Evolutionary conservation across 2,888 invertebrate genomes (phyloP), one percentile per base, ranked within the genome.

Genomic region (Amblyjoppa fuscipennis): DNA sequence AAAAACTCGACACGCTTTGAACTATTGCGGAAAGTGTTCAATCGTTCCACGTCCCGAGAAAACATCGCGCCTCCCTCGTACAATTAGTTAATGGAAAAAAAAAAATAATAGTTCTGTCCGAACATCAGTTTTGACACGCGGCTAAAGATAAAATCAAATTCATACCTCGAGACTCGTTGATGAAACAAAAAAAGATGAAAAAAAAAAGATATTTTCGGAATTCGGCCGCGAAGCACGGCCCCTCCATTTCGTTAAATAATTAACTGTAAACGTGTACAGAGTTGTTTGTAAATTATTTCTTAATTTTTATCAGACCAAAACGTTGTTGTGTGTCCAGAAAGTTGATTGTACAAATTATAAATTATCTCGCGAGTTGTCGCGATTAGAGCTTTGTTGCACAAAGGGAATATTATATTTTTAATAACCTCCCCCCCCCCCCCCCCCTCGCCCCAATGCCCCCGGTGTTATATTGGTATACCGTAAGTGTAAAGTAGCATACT

Each of bases 381-480:
- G 75, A 82, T 79, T 86, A 82, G 86, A 88, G 88, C 88, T 90
- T 93, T 91, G 91, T 90, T 93, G 93, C 93, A 93, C 92, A 93
- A 91, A 91, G 88, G 90, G 93, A 93, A 93, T 92, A 93, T 93
- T 93, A 93, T 93, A 93, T 93, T 94, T 93, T 93, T 93, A 93
- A 94, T 93, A 94, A 93, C 86, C 77, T 61, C 28, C 41, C 41
- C 74, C 74, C 34, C 25, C 4, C 31, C 53, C 45, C 81, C 38
- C 34, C 34, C 13, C 64, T 9, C 81, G 34, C 45, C 59, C 61
- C 31, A 31, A 61, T 61, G 61, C 25, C 78, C 90, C 92, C 90
- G 91, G 92, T 93, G 91, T 92, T 92, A 90, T 89, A 61, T 61
- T 61, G 61, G 61, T 90, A 89, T 89, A 90, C 85, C 82, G 89